Conservation (phyloP, 2,888 invertebrate genomes). For the Chaitophorus viminalis region DNA sequence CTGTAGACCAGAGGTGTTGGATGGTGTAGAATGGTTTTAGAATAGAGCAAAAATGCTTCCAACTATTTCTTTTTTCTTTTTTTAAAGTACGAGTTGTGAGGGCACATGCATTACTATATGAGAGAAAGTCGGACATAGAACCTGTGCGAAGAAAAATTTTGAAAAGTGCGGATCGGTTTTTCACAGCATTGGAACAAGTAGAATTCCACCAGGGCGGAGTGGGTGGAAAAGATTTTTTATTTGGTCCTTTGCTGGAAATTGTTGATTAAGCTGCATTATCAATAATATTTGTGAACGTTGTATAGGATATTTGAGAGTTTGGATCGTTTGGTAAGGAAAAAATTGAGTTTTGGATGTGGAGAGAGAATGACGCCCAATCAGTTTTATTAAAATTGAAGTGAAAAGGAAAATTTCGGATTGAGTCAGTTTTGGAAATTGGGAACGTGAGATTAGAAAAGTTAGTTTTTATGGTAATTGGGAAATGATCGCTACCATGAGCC, state of each 20-base stretch:
- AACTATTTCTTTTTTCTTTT: too few relatives aligned
- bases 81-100: too few relatives aligned
- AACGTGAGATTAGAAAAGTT: background rate
- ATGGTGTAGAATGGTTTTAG: too few relatives aligned
- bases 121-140: too few relatives aligned
- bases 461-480: background rate
- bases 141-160: too few relatives aligned
- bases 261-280: background rate
- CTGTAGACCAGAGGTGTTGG: too few relatives aligned
- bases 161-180: too few relatives aligned
- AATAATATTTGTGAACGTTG: background rate
- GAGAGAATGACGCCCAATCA: constrained; percentile 4
- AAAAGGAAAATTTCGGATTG: background rate
- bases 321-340: background rate
- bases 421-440: background rate
- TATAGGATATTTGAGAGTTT: background rate
- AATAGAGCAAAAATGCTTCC: too few relatives aligned
- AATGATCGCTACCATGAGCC: background rate
- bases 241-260: background rate
- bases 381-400: constrained; percentile 16
- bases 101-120: too few relatives aligned
- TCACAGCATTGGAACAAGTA: background rate
- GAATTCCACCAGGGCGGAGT: too few relatives aligned
- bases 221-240: background rate
- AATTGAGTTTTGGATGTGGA: background rate